phyloP scores from a whole-genome alignment of 2,888 invertebrate genomes.

The Proisotoma minuta region DNA sequence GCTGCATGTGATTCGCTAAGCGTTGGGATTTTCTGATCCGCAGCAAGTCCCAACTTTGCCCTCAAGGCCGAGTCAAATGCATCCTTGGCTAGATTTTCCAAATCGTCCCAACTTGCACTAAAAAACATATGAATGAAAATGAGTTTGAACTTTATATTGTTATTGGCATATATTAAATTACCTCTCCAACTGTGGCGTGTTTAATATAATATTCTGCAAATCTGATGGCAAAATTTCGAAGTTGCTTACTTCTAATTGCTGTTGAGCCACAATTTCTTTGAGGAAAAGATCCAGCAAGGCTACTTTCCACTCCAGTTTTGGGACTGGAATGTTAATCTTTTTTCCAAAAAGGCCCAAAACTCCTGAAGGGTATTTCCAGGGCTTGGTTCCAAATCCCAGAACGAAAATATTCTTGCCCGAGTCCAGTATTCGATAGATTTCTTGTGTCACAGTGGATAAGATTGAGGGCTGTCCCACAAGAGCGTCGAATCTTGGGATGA shows the following conservation, averaged over 20 bases:
- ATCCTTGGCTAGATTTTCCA: background rate
- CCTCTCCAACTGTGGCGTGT: too few relatives aligned
- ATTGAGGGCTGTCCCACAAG: background rate
- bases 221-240: background rate
- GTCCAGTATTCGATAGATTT: background rate
- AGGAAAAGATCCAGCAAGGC: background rate
- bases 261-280: background rate
- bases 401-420: background rate
- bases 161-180: background rate
- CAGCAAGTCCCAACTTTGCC: background rate
- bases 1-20: too few relatives aligned
- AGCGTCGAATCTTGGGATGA: background rate
- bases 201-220: background rate
- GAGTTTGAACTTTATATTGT: background rate
- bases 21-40: background rate
- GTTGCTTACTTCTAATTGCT: background rate
- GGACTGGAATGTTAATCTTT: slow-evolving; percentile 6
- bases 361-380: background rate
- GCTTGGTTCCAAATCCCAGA: background rate
- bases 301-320: background rate
- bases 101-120: background rate
- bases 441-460: background rate
- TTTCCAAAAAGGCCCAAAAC: background rate
- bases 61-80: background rate
- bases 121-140: background rate